Evolutionary conservation across 1,140 invertebrate species (phyloP), one percentile per base, ranked within the genome.

Genomic region (Atta texana): DNA sequence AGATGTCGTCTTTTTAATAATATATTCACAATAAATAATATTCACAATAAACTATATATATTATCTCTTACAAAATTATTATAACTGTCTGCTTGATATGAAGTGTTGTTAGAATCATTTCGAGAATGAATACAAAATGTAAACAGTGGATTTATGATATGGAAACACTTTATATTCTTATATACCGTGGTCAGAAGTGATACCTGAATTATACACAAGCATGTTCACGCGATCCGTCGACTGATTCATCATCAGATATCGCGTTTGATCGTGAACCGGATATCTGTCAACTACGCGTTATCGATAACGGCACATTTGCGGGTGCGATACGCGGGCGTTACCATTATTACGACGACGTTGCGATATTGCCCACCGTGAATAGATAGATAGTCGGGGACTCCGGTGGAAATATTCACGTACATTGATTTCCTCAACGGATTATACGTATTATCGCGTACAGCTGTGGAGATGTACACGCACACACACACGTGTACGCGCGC

Each of bases 311-410:
- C 31, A 55, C 53, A 49, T 74, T 82, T 61, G 39, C 80, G 53
- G 78, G 51, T 31, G 49, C 34, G 64, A 71, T 57, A 71, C 77
- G 49, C 68, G 51, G 63, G 80, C 80, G 87, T 89, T 78, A 75
- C 85, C 44, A 78, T 87, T 77, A 66, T 86, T 71, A 72, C 68
- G 69, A 24, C 88, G 68, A 89, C 87, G 57, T 87, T 80, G 74
- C 66, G 64, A 77, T 61, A 74, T 82, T 44, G 85, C 72, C 5
- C 1, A 1, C n/a, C 34, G 87, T 16, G 69, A 82, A 61, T 57
- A 57, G 69, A 87, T 55, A 21, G 55, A 84, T 63, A 49, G 49
- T 24, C 66, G n/a, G 28, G 8, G 24, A 88, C 64, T 39, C 18
- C 59, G 87, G 24, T 39, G 53, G n/a, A 88, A 89, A 59, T 75